Percentiles rank a stretch among this genome's conserved stretches.
phyloP scores from a whole-genome alignment of 2,797 vertebrate species.

The Sphenodon punctatus region DNA sequence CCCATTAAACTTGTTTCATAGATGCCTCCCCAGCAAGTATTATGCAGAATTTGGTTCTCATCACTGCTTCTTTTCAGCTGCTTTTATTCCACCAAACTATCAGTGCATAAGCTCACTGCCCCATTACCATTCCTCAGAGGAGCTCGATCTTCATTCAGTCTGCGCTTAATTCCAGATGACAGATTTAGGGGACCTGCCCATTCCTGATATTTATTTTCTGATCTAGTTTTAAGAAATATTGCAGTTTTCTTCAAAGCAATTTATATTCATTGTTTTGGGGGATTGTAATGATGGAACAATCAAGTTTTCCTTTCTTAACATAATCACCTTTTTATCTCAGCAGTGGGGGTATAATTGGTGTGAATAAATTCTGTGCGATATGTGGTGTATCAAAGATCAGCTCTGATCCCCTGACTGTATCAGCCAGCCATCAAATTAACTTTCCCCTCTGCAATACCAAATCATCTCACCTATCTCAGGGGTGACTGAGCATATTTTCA shows the following conservation, averaged over 20 bases:
- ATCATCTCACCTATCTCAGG: not conserved
- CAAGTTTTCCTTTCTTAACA: conserved; percentile 1
- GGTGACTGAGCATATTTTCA: not conserved
- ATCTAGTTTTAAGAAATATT: not conserved
- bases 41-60: not conserved
- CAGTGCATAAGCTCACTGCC: not conserved
- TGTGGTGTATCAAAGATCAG: not conserved
- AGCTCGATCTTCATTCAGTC: not conserved
- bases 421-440: not conserved
- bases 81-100: not conserved
- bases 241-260: not conserved
- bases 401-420: not conserved
- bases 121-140: not conserved
- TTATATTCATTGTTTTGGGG: conserved; percentile 18
- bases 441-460: not conserved
- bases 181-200: not conserved
- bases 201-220: not conserved
- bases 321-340: not conserved
- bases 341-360: not conserved
- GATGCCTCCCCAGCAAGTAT: not conserved
- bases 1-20: not conserved
- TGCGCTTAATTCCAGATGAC: conserved; percentile 7
- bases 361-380: conserved; percentile 17
- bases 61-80: not conserved
- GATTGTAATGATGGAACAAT: not conserved